A percentile compares a stretch with the other conserved stretches of the same genome.
Evolutionary conservation across 2,113 vertebrate genomes (phyloP).

Genomic region (Lepus europaeus): DNA sequence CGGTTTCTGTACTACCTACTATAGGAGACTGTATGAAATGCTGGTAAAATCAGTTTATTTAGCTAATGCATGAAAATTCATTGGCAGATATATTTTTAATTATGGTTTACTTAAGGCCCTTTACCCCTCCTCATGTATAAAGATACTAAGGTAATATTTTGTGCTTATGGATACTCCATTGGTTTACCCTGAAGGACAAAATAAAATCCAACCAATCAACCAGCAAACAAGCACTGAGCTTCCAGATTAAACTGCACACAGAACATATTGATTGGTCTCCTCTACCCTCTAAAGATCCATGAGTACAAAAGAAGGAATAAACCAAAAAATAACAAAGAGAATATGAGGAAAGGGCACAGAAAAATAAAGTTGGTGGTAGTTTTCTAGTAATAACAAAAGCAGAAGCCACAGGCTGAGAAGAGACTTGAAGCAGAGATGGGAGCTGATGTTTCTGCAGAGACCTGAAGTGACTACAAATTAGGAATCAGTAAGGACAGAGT

Average conservation of each 20-base stretch:
- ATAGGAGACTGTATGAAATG: rapidly evolving
- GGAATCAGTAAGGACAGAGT: background rate
- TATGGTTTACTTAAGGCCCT: background rate
- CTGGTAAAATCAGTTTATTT: background rate
- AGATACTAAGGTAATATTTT: background rate
- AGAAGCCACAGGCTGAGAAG: background rate
- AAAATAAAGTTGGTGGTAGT: background rate
- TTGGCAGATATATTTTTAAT: background rate
- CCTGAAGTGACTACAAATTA: background rate
- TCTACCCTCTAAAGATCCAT: background rate
- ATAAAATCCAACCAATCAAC: background rate
- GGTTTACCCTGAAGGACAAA: background rate
- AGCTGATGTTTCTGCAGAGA: background rate
- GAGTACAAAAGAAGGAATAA: background rate
- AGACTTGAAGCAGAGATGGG: background rate
- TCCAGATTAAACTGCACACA: background rate
- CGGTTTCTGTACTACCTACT: background rate
- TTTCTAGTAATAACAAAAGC: background rate
- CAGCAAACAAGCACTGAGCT: background rate
- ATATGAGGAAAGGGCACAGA: background rate
- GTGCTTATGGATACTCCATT: background rate
- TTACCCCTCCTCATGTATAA: background rate
- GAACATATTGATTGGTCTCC: background rate
- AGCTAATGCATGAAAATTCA: background rate
- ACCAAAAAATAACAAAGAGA: background rate